A percentile compares a stretch with the other conserved stretches of the same genome.
These are phyloP conservation scores for Ophion costatus DNA, from an alignment of 2,888 invertebrate species.

Conservation along the genomic window DNA sequence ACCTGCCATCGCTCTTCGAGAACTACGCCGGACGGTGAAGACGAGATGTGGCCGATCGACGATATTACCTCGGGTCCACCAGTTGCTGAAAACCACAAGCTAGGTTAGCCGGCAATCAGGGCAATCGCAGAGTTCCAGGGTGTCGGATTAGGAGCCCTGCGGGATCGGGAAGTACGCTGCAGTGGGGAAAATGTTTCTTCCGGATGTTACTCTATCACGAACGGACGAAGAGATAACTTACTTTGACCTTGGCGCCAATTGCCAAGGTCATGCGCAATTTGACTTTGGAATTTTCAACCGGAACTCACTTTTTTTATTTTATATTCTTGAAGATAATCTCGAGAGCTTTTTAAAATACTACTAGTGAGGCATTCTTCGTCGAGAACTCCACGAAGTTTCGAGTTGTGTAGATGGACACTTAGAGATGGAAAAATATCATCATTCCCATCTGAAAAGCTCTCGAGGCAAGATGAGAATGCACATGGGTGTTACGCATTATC, in stretches of 20 bases:
- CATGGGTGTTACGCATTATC: too few species aligned
- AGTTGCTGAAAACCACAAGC: not conserved
- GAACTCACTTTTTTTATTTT: not conserved
- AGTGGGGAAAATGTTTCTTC: not conserved
- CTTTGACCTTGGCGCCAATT: not conserved
- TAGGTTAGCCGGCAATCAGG: slow-evolving; percentile 20
- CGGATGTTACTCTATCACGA: not conserved
- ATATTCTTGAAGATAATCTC: not conserved
- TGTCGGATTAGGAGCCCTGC: not conserved
- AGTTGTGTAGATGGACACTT: too few species aligned
- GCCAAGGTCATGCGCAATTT: not conserved
- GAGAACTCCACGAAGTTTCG: too few species aligned
- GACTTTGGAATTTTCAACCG: not conserved
- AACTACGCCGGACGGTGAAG: not conserved
- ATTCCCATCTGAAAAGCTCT: too few species aligned
- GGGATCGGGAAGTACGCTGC: not conserved
- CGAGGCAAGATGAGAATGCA: too few species aligned
- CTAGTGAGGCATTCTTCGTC: not conserved
- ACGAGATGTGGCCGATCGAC: not conserved
- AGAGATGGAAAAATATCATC: too few species aligned
- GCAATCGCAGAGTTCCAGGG: not conserved
- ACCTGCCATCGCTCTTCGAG: too few species aligned
- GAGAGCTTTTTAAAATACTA: too few species aligned
- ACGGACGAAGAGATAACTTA: not conserved
- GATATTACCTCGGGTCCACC: not conserved